phyloP scores from a whole-genome alignment of 2,113 vertebrate species.

The Lipotes vexillifer region DNA sequence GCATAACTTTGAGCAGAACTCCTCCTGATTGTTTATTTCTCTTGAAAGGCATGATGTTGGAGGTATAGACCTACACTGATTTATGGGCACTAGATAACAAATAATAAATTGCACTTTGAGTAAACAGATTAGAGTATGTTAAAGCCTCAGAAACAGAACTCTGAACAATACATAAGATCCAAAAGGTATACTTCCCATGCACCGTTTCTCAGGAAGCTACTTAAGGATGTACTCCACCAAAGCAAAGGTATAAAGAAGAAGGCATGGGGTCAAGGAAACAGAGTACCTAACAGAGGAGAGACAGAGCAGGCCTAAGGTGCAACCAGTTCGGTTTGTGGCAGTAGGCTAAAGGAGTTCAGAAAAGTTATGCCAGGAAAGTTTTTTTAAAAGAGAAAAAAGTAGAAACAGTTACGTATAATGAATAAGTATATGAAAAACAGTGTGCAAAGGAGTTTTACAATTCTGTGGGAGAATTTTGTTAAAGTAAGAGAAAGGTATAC shows the following conservation, averaged over 20 bases:
- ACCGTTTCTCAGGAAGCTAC: background rate
- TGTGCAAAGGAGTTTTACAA: background rate
- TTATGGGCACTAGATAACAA: background rate
- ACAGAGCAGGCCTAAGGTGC: background rate
- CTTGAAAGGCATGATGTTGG: background rate
- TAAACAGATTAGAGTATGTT: background rate
- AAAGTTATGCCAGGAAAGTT: background rate
- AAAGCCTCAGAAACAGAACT: background rate
- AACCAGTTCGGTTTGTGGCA: background rate
- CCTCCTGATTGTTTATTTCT: background rate
- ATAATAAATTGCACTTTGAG: background rate
- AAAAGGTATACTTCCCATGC: background rate
- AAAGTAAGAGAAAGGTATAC: background rate
- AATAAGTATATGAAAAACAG: background rate
- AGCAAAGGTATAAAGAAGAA: background rate
- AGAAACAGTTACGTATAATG: background rate
- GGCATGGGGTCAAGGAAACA: background rate
- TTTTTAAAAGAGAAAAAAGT: background rate
- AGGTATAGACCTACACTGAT: background rate
- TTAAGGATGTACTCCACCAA: background rate
- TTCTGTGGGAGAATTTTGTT: background rate
- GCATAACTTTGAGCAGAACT: background rate
- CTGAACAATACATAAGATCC: background rate
- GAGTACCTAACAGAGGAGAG: background rate
- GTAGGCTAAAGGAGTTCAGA: background rate